Base-by-base conservation (phyloP, 2,888 invertebrate species). In the Hydrotaea cyrtoneurina region DNA sequence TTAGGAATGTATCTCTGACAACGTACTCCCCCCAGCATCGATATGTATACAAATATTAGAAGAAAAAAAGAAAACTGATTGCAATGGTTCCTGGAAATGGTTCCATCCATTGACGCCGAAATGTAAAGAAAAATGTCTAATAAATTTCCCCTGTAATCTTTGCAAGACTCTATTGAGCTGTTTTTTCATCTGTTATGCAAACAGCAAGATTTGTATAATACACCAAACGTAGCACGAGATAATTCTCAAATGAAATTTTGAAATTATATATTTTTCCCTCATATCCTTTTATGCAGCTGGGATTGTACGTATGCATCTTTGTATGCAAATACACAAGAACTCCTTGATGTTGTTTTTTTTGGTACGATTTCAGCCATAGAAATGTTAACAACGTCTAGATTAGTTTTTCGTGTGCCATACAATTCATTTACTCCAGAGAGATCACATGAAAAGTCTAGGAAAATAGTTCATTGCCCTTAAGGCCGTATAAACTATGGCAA, bases 401-500 rank as follows among this genome's bases (percentile, higher is more conserved):
- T 57, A 57, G 73, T 50, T 79, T 62, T 53, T 66, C 8, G 13
- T 50, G 23, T 72, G 19, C 50, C 46, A 76, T 72, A 64, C 69
- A 71, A 50, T 69, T 39, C 39, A 43, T 43, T 85, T 79, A 55
- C 74, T 64, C 55, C 43, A n/a, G 66, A 55, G 79, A 55, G 79
- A 73, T 81, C 72, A 31, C 31, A 81, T 59, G 76, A 72, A 31
- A 85, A 77, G 81, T 82, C 76, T 75, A 43, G 26, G 43, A 19
- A 17, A 26, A 76, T 2, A 72, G 81, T 72, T 15, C 76, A 82
- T 5, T 82, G 77, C 66, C 73, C 82, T 23, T 19, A 39, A 69
- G 46, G n/a, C n/a, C 39, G 7, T 36, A 71, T 50, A 50, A 66
- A 39, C 73, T 73, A 50, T 26, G 26, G 19, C 13, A 21, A 69